Evolutionary conservation across 2,888 invertebrate genomes (phyloP).

Genomic region (Xanthorhoe designata): DNA sequence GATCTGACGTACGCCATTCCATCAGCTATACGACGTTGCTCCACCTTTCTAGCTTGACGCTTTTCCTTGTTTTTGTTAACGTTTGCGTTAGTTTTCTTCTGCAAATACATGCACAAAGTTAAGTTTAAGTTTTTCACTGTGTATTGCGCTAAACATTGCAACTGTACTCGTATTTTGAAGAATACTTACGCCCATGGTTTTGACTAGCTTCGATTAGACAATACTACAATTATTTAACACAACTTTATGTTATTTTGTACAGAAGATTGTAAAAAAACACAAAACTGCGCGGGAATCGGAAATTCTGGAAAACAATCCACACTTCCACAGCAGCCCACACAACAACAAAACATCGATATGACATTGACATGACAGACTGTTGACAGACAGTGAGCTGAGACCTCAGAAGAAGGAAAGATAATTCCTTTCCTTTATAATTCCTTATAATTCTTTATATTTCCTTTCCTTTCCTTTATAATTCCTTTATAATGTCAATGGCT

Average conservation of each 20-base stretch:
- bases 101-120: slow-evolving; percentile 44
- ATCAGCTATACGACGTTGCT: slow-evolving; percentile 85
- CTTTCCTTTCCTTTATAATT: too few species aligned
- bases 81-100: slow-evolving; percentile 80
- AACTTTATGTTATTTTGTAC: background rate
- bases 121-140: background rate
- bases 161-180: background rate
- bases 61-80: slow-evolving; percentile 86
- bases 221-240: slow-evolving; percentile 1
- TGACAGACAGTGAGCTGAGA: too few species aligned
- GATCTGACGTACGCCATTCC: slow-evolving; percentile 86
- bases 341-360: slow-evolving; percentile 8
- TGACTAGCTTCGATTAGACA: slow-evolving; percentile 12
- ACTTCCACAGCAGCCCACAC: too few species aligned
- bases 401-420: too few species aligned
- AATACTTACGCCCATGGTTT: slow-evolving; percentile 59
- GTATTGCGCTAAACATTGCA: background rate
- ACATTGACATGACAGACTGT: too few species aligned
- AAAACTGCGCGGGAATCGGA: slow-evolving; percentile 8
- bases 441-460: too few species aligned
- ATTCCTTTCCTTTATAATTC: too few species aligned
- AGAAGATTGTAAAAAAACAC: background rate
- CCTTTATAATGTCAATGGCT: too few species aligned
- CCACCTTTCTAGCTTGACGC: slow-evolving; percentile 86
- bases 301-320: background rate